phyloP scores from a whole-genome alignment of 53 echinoderm and acorn worm species.

The Apostichopus leukothele region DNA sequence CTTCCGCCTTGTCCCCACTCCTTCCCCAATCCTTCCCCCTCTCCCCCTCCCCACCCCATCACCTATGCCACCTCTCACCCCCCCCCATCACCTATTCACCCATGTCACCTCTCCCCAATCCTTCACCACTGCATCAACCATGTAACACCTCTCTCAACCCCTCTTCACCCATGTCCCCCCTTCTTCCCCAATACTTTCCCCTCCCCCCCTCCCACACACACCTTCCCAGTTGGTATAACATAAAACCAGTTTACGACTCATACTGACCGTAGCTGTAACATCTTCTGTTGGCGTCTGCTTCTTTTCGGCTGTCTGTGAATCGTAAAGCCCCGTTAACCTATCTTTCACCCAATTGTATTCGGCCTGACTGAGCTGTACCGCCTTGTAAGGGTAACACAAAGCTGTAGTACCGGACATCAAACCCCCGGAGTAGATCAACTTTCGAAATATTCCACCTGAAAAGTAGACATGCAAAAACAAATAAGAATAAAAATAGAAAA shows the following conservation, averaged over 20 bases:
- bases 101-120: no score
- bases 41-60: no score
- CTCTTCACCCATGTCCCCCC: no score
- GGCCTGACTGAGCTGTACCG: slow-evolving; percentile 71
- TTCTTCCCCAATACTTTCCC: no score
- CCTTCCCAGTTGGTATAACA: background rate
- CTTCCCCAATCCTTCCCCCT: no score
- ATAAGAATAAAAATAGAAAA: background rate
- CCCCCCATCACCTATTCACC: no score
- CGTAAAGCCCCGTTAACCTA: slow-evolving; percentile 47
- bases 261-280: background rate
- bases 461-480: background rate
- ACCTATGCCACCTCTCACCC: no score
- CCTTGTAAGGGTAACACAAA: slow-evolving; percentile 89
- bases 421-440: slow-evolving; percentile 77
- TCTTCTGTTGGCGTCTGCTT: background rate
- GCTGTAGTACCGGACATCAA: slow-evolving; percentile 76
- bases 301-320: slow-evolving; percentile 27
- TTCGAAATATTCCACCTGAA: slow-evolving; percentile 74
- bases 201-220: background rate
- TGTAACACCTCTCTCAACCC: no score
- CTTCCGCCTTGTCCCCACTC: no score
- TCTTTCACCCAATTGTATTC: slow-evolving; percentile 72
- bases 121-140: no score
- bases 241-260: background rate